phyloP scores from a whole-genome alignment of 2,797 vertebrate species.

The Coranthus polyacanthus region DNA sequence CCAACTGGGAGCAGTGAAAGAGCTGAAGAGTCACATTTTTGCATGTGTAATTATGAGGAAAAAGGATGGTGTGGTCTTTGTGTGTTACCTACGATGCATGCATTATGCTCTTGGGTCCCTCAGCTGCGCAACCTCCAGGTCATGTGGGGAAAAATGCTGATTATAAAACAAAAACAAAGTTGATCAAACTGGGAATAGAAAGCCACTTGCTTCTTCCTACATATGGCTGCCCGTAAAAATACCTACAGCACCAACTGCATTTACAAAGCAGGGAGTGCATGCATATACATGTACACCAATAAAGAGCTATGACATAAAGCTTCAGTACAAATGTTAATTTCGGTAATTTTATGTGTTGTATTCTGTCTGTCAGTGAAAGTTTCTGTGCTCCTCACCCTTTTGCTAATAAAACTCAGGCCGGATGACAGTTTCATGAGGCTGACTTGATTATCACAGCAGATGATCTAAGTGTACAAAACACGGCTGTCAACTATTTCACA shows the following conservation, averaged over 20 bases:
- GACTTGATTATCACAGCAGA: constrained; percentile 45
- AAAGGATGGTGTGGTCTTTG: constrained; percentile 39
- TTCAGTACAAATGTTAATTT: constrained; percentile 9
- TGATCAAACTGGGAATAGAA: constrained; percentile 64
- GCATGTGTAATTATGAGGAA: constrained; percentile 15
- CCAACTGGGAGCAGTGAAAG: constrained; percentile 45
- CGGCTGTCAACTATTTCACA: constrained; percentile 1
- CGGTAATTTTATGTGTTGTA: constrained; percentile 6
- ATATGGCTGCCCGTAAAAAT: constrained; percentile 67
- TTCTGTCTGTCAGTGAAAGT: constrained; percentile 15
- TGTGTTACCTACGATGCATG: constrained; percentile 21
- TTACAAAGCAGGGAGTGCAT: constrained; percentile 33
- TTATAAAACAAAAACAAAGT: constrained; percentile 51
- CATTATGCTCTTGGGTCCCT: constrained; percentile 17
- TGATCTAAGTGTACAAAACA: constrained; percentile 38
- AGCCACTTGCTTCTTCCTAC: constrained; percentile 47
- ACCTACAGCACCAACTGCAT: constrained; percentile 59
- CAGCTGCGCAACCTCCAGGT: constrained; percentile 56
- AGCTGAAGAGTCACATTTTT: constrained; percentile 53
- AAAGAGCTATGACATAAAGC: constrained; percentile 18
- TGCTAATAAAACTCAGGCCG: constrained; percentile 34
- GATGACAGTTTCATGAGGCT: constrained; percentile 41
- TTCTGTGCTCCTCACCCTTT: constrained; percentile 4
- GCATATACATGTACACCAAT: constrained; percentile 22
- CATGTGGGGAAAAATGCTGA: constrained; percentile 50